Base-by-base conservation (phyloP, 1,140 invertebrate species). In the Bombus pascuorum region DNA sequence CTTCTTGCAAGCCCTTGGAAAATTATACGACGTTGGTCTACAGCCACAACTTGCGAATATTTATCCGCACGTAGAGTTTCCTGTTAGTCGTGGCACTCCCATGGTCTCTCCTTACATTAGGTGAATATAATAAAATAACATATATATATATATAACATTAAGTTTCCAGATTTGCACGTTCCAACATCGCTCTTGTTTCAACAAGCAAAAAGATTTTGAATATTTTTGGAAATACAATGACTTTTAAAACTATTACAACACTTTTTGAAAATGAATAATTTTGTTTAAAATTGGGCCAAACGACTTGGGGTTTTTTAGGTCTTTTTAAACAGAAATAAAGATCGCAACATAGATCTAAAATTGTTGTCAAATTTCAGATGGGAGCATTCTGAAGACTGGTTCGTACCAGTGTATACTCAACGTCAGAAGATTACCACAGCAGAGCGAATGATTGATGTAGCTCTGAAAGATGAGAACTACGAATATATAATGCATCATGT, bases 311-410 rank as follows among this genome's bases (percentile, higher is more conserved):
- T 28, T 28, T 25, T 28, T 59, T 59, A 28, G 18, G 47, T 22
- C 18, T 22, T 53, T 53, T 53, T 53, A 8, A 22, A 6, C 8
- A 22, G 6, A 53, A 53, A 53, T 18, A 47, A 47, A 47, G 15
- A 47, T 47, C 15, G 15, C 15, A 47, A 47, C 10, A 34, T 34
- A 18, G 13, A 34, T 10, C 3, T 8, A 32, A 42, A 22, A 32
- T 6, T 9, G 10, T 28, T 85, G 15, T 44, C 13, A 13, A 37
- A 25, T 98, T 85, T 10, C 2, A 96, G 97, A 86, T 99, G 99
- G 99, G 98, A 99, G 92, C 99, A 99, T 93, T 96, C 96, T 15
- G 97, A 98, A 87, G 96, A 97, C 87, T 97, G 96, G 96, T 97
- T 96, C 83, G 96, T 97, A 4, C 96, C 96, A 5, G 95, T 95